These are phyloP conservation scores for Tokudaia muenninki DNA, from an alignment of 2,797 vertebrate species.

Conservation along the genomic window DNA sequence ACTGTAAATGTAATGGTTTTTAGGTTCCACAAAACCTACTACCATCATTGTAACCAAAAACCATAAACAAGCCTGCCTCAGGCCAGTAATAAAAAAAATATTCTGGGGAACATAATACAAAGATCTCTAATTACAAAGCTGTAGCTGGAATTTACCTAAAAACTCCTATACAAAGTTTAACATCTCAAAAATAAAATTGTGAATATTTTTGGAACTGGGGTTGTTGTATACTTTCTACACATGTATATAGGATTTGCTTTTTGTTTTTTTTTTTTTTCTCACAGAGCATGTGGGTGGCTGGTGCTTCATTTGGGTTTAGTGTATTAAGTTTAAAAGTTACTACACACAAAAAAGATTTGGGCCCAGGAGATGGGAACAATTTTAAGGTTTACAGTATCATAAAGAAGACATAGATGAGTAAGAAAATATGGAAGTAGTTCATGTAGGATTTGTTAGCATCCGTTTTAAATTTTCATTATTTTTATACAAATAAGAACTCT, in stretches of 20 bases:
- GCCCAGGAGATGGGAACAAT: not conserved
- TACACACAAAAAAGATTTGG: not conserved
- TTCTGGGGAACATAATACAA: not conserved
- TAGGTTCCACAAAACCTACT: not conserved
- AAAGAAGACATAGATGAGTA: conserved; percentile 2
- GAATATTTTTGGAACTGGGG: not conserved
- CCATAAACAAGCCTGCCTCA: not conserved
- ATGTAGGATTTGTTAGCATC: conserved; percentile 25
- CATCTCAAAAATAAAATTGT: not conserved
- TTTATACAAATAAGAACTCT: conserved; percentile 44
- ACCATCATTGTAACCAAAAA: not conserved
- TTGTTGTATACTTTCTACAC: not conserved
- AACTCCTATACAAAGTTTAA: not conserved
- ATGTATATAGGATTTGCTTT: not conserved
- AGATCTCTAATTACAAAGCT: not conserved
- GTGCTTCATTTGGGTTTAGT: not conserved
- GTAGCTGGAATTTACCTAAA: not conserved
- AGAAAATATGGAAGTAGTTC: conserved; percentile 3
- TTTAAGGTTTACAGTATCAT: conserved; percentile 4
- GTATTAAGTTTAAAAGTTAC: not conserved
- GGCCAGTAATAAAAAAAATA: not conserved
- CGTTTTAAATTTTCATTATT: not conserved
- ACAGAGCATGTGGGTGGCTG: not conserved
- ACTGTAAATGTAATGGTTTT: not conserved
- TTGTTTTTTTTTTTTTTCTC: not conserved